A percentile compares a stretch with the other conserved stretches of the same genome.
Evolutionary conservation across 2,113 vertebrate genomes (phyloP).

Genomic region (Pionites leucogaster): DNA sequence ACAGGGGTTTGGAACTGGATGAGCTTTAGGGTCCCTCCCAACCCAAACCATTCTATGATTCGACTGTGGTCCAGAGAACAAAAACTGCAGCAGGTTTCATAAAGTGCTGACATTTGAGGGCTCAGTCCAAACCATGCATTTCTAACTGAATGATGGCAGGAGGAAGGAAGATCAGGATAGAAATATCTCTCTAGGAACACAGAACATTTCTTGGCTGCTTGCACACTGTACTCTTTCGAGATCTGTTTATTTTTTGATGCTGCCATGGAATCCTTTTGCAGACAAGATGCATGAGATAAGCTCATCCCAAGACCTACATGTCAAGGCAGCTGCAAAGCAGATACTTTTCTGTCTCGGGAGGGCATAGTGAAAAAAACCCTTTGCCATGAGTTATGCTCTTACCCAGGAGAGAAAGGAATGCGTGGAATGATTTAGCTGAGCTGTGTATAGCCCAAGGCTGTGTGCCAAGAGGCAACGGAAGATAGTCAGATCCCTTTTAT

Average conservation of each 20-base stretch:
- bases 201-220: neutral
- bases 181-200: neutral
- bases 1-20: neutral
- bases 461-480: neutral
- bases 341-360: neutral
- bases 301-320: constrained; percentile 11
- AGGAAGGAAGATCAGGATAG: neutral
- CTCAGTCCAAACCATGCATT: neutral
- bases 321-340: neutral
- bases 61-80: neutral
- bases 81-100: neutral
- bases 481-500: constrained; percentile 25
- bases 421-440: neutral
- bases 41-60: neutral
- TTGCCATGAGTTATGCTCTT: neutral
- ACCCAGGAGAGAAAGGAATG: constrained; percentile 4
- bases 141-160: neutral
- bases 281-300: constrained; percentile 18
- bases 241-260: constrained; percentile 8
- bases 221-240: neutral
- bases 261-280: constrained; percentile 25
- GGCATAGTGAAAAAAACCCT: constrained; percentile 3
- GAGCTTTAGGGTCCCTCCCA: neutral
- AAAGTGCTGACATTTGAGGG: neutral
- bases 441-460: constrained; percentile 23